Evolutionary conservation across 2,888 invertebrate genomes (phyloP), one percentile per base, ranked within the genome.

Genomic region (Hyposoter dolosus): DNA sequence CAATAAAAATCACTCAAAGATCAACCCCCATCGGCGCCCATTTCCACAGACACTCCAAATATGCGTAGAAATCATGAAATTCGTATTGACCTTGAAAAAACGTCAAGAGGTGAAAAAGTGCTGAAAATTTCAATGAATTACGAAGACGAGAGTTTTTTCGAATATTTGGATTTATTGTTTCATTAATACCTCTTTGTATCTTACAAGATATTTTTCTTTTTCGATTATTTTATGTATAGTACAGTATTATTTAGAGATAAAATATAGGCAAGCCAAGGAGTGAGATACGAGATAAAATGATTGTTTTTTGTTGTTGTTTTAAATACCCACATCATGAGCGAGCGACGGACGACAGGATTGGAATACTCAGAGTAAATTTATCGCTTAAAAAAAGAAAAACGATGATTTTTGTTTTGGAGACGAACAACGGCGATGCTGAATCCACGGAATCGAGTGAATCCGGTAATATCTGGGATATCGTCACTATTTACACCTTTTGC

Each of bases 231-330:
- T 47, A 65, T 79, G 60, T 82, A 82, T 82, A 63, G 63, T 78
- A 60, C 35, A 78, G 60, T 45, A 60, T 19, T 71, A 71, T 28
- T 60, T 60, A 28, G 15, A 28, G 60, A 85, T 82, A 83, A 85
- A 66, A 88, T 88, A 88, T 90, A 83, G 80, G 86, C 87, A 89
- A 89, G 86, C 86, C 80, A 81, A 84, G 82, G 79, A 86, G 79
- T 86, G 87, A 88, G 68, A 81, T 81, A 83, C 84, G 82, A 68
- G 81, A 81, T 71, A 74, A 84, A 77, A 72, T 53, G 17, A 23
- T 45, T 80, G 19, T 72, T n/a, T 56, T 63, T 60, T 65, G 19
- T 7, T 60, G 43, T 65, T 45, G 45, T 71, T 81, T 79, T 81
- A 72, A 60, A 82, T 84, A 80, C 84, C 82, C 78, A 81, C 83